Evolutionary conservation across 2,113 vertebrate genomes (phyloP).

Genomic region (Corythaeola cristata): DNA sequence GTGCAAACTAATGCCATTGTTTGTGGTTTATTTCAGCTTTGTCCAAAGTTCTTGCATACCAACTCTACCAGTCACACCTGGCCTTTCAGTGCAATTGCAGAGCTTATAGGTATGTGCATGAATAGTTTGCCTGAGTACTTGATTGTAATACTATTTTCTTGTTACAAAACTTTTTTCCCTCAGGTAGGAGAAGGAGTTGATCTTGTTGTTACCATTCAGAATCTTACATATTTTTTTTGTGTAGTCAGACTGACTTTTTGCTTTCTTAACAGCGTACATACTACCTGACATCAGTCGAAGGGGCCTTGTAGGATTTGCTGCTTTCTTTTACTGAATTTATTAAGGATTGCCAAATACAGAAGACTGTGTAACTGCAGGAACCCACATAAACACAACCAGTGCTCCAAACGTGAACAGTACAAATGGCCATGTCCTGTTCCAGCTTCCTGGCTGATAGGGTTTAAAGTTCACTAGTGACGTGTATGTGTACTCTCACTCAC

Average conservation of each 20-base stretch:
- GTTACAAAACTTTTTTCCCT: not conserved
- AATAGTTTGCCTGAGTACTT: not conserved
- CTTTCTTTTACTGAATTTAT: not conserved
- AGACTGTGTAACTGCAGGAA: not conserved
- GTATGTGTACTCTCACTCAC: not conserved
- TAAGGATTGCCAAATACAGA: not conserved
- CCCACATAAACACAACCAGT: not conserved
- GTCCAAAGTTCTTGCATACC: slow-evolving; percentile 90
- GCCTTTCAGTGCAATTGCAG: slow-evolving; percentile 96
- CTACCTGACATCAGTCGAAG: not conserved
- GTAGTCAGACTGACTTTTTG: not conserved
- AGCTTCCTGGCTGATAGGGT: not conserved
- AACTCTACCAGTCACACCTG: slow-evolving; percentile 98
- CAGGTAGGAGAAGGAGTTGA: not conserved
- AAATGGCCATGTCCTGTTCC: not conserved
- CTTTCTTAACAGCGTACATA: not conserved
- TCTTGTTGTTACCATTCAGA: not conserved
- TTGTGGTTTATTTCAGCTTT: slow-evolving; percentile 82
- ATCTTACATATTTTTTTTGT: not conserved
- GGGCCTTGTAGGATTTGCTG: not conserved
- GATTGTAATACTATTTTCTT: not conserved
- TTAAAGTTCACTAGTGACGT: not conserved
- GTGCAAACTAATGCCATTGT: not conserved
- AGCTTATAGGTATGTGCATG: slow-evolving; percentile 91
- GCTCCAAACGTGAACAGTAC: fast-evolving